Conservation (phyloP, 2,888 invertebrate genomes). For the Plagiodera versicolora region DNA sequence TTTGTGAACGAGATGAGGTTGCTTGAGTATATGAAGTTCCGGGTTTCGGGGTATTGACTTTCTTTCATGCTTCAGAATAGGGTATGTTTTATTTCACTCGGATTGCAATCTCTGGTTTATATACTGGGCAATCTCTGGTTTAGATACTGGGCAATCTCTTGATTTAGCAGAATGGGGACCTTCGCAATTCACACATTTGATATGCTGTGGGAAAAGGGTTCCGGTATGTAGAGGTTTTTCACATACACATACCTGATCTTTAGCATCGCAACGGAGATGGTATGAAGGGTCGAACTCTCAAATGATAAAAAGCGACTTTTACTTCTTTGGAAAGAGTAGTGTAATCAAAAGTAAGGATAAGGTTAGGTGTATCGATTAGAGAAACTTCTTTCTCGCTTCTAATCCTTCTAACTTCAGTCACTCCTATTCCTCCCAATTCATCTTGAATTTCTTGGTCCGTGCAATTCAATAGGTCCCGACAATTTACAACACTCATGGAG, state of each 20-base stretch:
- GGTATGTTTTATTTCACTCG: conserved; percentile 9
- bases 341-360: conserved; percentile 31
- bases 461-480: background rate
- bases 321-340: conserved; percentile 5
- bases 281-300: conserved; percentile 28
- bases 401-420: conserved; percentile 1
- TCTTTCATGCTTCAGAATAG: conserved; percentile 4
- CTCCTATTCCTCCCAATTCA: conserved; percentile 2
- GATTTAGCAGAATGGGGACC: conserved; percentile 20
- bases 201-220: background rate
- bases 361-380: conserved; percentile 18
- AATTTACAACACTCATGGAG: background rate
- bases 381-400: conserved; percentile 12
- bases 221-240: conserved; percentile 16
- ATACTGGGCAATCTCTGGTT: conserved; percentile 19
- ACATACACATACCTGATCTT: conserved; percentile 22
- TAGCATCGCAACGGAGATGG: conserved; percentile 32
- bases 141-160: conserved; percentile 1
- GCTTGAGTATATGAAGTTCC: too few species aligned
- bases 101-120: conserved; percentile 19
- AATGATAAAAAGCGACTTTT: conserved; percentile 22
- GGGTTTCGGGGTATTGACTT: background rate
- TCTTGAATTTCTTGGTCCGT: conserved; percentile 4
- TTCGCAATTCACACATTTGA: conserved; percentile 20
- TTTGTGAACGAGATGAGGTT: background rate